Evolutionary conservation across 1,140 invertebrate genomes (phyloP), one percentile per base, ranked within the genome.

Genomic region (Drosophila bifasciata): DNA sequence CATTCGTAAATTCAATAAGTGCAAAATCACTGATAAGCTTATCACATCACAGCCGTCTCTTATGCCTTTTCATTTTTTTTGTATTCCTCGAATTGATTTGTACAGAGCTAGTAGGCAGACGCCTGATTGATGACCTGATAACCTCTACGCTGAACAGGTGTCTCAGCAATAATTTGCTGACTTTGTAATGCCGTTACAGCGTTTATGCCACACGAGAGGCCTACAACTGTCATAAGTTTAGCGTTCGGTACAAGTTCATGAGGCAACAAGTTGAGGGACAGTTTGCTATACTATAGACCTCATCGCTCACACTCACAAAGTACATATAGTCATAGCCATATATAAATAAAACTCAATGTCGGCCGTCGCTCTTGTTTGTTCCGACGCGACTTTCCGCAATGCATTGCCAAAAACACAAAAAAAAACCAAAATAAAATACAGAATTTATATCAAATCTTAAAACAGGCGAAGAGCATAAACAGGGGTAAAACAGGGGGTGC

Each of bases 271-370:
- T 50, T 32, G 57, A n/a, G 17, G 32, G 71, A 23, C 28, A 40
- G 40, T 43, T 63, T 57, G 19, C 41, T 58, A 46, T 9, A 25
- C 41, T 58, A 39, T 9, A 36, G 56, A 13, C 40, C 40, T n/a
- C n/a, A n/a, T n/a, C 25, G 9, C 2, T 11, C 28, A 63, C 40
- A 66, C 48, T 46, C 49, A 55, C 48, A 25, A 19, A 21, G 59
- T 72, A 74, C 69, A 73, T 74, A 75, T 61, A 58, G 60, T 2
- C 28, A 21, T 21, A 21, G 19, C 70, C 44, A 58, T 85, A 58
- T 85, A 86, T 86, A 85, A 85, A 85, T 85, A 85, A 74, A 81
- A 74, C 63, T 71, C 81, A 85, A 86, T 86, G 81, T 74, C 73
- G 77, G 60, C 53, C 61, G 78, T 43, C 64, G 63, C 57, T 73